Percentiles rank a stretch among this genome's conserved stretches.
Conservation (phyloP, 2,888 invertebrate species). For the Graphium colonna region DNA sequence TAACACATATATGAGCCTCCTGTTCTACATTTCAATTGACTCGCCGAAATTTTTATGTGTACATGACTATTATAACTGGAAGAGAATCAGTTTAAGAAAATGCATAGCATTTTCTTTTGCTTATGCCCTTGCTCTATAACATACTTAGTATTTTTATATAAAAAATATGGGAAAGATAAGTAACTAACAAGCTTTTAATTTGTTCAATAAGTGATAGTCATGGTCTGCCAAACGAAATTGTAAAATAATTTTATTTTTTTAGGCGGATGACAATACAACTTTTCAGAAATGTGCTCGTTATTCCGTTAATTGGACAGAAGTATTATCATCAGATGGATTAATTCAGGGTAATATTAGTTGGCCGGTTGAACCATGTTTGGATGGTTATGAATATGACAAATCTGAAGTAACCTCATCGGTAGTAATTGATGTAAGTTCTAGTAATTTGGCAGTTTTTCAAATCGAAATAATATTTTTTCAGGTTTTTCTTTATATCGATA, state of each 20-base stretch:
- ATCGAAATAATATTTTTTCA: not conserved
- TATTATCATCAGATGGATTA: conserved; percentile 55
- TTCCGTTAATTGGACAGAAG: conserved; percentile 84
- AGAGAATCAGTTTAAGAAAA: no score
- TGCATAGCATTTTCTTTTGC: no score
- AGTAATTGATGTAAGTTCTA: conserved; percentile 87
- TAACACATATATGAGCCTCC: no score
- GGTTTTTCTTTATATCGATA: no score
- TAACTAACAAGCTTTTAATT: no score
- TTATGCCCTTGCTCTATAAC: no score
- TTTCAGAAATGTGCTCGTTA: conserved; percentile 87
- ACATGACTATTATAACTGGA: no score
- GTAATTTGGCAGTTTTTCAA: not conserved
- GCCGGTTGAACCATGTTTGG: conserved; percentile 83
- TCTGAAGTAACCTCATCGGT: conserved; percentile 87
- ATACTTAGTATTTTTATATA: no score
- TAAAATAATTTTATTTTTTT: conserved; percentile 24
- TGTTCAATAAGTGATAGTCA: no score
- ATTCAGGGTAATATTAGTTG: conserved; percentile 75
- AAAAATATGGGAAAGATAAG: no score
- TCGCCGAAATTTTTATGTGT: no score
- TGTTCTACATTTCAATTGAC: no score
- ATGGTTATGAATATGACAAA: conserved; percentile 90
- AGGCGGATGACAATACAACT: conserved; percentile 58
- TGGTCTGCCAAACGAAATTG: not conserved